These are phyloP conservation scores for Gymnocypris eckloni DNA, from an alignment of 2,797 vertebrate genomes.

Conservation along the genomic window DNA sequence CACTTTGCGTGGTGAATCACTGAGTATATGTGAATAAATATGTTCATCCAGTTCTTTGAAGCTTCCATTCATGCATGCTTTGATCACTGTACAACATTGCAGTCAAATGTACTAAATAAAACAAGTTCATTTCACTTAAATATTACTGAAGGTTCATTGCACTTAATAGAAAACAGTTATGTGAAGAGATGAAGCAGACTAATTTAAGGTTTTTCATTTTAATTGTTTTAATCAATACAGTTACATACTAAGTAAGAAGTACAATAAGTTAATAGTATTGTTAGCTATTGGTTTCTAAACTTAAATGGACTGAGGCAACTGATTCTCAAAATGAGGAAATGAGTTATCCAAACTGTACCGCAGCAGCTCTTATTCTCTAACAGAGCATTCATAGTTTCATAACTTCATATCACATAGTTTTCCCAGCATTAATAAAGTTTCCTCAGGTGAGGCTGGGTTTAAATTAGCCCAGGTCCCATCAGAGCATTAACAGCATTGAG, in stretches of 20 bases:
- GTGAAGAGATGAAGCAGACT: neutral
- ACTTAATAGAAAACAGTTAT: neutral
- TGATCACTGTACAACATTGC: neutral
- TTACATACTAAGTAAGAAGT: neutral
- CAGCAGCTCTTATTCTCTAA: conserved; percentile 20
- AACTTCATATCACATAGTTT: conserved; percentile 15
- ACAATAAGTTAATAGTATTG: neutral
- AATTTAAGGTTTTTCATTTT: neutral
- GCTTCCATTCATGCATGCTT: neutral
- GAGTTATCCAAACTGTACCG: neutral
- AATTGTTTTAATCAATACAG: neutral
- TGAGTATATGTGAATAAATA: neutral
- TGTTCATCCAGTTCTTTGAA: conserved; percentile 2
- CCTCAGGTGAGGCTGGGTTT: conserved; percentile 21
- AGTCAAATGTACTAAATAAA: neutral
- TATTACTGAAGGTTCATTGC: neutral
- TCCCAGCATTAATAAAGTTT: conserved; percentile 13
- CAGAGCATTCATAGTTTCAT: conserved; percentile 4
- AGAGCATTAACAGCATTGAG: conserved; percentile 28
- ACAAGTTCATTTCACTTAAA: neutral
- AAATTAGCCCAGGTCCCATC: conserved; percentile 24
- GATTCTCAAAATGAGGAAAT: neutral
- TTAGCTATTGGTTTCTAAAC: neutral
- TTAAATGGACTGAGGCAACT: neutral
- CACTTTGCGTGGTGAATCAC: neutral